Percentiles rank a stretch among this genome's conserved stretches.
Evolutionary conservation across 2,797 vertebrate species (phyloP).

Genomic region (Galagoides demidoff): DNA sequence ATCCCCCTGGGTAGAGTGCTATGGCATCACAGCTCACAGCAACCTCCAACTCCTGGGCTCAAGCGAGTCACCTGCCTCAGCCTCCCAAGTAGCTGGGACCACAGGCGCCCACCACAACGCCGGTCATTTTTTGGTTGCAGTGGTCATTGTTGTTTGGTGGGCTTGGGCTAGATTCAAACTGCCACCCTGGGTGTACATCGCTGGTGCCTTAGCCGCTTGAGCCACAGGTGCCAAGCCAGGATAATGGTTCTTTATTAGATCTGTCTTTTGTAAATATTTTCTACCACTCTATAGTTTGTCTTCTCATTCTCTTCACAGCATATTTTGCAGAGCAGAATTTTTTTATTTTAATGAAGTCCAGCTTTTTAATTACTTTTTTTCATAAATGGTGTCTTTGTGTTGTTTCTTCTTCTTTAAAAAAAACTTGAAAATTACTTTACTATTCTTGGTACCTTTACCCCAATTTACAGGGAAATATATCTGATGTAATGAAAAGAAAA

Average conservation of each 20-base stretch:
- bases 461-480: constrained; percentile 94
- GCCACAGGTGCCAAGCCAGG: too few species aligned
- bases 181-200: too few species aligned
- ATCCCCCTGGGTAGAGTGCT: too few species aligned
- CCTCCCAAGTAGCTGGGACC: too few species aligned
- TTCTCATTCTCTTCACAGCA: background rate
- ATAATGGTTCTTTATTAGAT: background rate
- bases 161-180: too few species aligned
- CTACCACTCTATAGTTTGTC: background rate
- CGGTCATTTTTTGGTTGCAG: too few species aligned
- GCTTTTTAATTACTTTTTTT: background rate
- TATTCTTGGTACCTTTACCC: constrained; percentile 94
- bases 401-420: background rate
- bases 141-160: too few species aligned
- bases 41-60: too few species aligned
- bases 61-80: too few species aligned
- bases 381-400: background rate
- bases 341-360: background rate
- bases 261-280: constrained; percentile 9
- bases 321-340: background rate
- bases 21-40: too few species aligned
- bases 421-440: constrained; percentile 89
- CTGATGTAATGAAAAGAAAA: constrained; percentile 91
- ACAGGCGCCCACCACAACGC: too few species aligned
- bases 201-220: too few species aligned